phyloP scores from a whole-genome alignment of 2,888 invertebrate genomes.

The Ryuthela nishihirai region DNA sequence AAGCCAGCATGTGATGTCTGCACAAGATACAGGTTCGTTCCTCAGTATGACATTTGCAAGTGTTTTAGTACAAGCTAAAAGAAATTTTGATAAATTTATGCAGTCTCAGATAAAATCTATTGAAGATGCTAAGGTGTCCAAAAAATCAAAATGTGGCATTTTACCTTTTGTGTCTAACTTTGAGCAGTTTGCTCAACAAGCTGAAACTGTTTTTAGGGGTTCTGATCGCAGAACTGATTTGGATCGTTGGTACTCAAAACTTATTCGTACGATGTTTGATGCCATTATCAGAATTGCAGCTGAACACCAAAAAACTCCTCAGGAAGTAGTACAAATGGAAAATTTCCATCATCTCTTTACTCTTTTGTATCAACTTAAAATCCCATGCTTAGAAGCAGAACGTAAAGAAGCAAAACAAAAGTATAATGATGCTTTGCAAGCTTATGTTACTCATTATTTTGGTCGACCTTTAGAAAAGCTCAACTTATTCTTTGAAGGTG shows the following conservation, averaged over 20 bases:
- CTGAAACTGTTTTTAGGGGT: slow-evolving; percentile 81
- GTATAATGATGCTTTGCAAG: slow-evolving; percentile 82
- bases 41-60: slow-evolving; percentile 82
- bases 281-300: slow-evolving; percentile 71
- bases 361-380: slow-evolving; percentile 80
- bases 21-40: slow-evolving; percentile 80
- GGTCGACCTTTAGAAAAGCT: slow-evolving; percentile 87
- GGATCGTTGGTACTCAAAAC: slow-evolving; percentile 82
- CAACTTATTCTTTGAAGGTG: slow-evolving; percentile 94
- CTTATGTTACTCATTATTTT: slow-evolving; percentile 92
- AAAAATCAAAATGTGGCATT: slow-evolving; percentile 80
- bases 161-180: slow-evolving; percentile 84
- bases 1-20: slow-evolving; percentile 87
- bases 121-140: slow-evolving; percentile 68
- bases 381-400: slow-evolving; percentile 77
- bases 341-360: slow-evolving; percentile 93
- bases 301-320: slow-evolving; percentile 87
- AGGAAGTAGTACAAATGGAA: slow-evolving; percentile 89
- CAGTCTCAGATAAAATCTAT: slow-evolving; percentile 55
- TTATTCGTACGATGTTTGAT: slow-evolving; percentile 78
- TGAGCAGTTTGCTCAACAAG: slow-evolving; percentile 79
- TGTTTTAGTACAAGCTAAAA: slow-evolving; percentile 78
- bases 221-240: slow-evolving; percentile 83
- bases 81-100: slow-evolving; percentile 89
- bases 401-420: slow-evolving; percentile 85